A percentile compares a stretch with the other conserved stretches of the same genome.
Evolutionary conservation across 2,113 vertebrate genomes (phyloP).

Genomic region (Egretta garzetta): DNA sequence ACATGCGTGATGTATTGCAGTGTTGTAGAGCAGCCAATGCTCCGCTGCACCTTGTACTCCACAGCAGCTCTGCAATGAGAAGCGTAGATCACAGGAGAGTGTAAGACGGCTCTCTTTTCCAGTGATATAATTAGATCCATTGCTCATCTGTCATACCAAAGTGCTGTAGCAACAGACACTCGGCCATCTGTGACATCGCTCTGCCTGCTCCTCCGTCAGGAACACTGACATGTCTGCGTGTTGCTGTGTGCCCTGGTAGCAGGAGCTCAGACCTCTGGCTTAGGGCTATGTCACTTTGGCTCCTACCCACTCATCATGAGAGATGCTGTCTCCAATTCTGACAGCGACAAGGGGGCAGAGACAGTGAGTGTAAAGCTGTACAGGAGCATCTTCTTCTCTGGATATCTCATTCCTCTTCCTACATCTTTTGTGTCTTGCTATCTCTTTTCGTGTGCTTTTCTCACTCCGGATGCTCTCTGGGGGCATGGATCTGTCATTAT

Average conservation of each 20-base stretch:
- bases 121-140: constrained; percentile 67
- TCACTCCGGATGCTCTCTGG: background rate
- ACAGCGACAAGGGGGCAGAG: background rate
- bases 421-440: background rate
- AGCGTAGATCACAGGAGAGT: constrained; percentile 13
- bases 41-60: background rate
- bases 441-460: background rate
- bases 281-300: background rate
- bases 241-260: constrained; percentile 35
- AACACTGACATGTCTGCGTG: background rate
- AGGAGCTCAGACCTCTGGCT: constrained; percentile 3
- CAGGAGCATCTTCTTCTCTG: background rate
- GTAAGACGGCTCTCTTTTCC: constrained; percentile 43
- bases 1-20: background rate
- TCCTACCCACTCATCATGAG: background rate
- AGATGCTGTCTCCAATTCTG: background rate
- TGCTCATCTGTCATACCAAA: constrained; percentile 70
- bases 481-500: background rate
- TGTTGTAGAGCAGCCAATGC: background rate
- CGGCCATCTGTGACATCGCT: constrained; percentile 53
- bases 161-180: constrained; percentile 53
- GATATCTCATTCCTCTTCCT: background rate
- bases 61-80: constrained; percentile 1
- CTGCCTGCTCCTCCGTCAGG: constrained; percentile 32
- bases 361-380: background rate